Conservation (phyloP, 1,140 invertebrate genomes). For the Lasioglossum albipes region DNA sequence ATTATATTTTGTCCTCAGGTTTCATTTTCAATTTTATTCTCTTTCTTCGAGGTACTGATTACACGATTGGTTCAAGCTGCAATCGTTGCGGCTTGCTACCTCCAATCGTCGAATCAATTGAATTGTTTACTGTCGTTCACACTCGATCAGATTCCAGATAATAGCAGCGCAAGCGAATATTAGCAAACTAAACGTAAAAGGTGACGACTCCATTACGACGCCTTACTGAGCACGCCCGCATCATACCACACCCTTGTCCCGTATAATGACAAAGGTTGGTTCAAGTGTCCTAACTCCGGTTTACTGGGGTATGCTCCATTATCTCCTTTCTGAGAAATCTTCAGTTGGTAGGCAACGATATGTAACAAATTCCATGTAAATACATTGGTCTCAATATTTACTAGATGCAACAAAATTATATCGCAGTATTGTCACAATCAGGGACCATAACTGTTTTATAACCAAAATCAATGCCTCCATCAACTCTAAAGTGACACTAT, state of each 20-base stretch:
- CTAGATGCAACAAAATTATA: too few species aligned
- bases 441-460: too few species aligned
- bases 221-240: neutral
- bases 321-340: neutral
- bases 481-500: too few species aligned
- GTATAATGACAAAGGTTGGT: neutral
- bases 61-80: too few species aligned
- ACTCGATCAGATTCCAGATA: neutral
- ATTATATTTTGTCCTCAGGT: too few species aligned
- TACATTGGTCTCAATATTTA: too few species aligned
- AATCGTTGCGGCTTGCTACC: neutral
- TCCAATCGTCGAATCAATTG: neutral
- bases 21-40: too few species aligned
- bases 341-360: neutral
- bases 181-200: constrained; percentile 3
- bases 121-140: neutral
- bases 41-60: too few species aligned
- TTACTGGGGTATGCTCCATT: neutral
- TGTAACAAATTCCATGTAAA: neutral
- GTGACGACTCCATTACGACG: neutral
- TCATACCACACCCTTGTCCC: neutral
- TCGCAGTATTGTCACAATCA: too few species aligned
- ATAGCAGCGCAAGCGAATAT: neutral
- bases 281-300: constrained; percentile 1
- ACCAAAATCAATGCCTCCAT: too few species aligned